Conservation (phyloP, 2,113 vertebrate genomes). For the Sturnus vulgaris region DNA sequence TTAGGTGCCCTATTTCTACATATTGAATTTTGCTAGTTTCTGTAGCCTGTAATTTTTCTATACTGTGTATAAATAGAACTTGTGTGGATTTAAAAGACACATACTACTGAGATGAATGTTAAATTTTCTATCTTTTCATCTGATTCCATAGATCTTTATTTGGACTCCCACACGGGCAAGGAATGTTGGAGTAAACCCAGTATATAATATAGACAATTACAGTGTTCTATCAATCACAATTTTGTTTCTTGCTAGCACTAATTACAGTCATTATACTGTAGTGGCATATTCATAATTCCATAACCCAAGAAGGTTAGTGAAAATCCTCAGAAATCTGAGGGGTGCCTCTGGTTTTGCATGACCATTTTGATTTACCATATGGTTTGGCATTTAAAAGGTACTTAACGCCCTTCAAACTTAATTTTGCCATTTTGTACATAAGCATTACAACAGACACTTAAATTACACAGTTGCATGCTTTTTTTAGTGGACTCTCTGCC, state of each 20-base stretch:
- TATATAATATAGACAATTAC: not conserved
- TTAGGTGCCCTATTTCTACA: not conserved
- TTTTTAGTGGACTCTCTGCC: not conserved
- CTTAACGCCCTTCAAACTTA: not conserved
- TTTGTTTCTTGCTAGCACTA: not conserved
- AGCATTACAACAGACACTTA: not conserved
- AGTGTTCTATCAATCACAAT: constrained; percentile 4
- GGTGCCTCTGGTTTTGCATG: not conserved
- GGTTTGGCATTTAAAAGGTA: not conserved
- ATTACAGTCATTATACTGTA: constrained; percentile 12
- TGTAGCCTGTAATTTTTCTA: not conserved
- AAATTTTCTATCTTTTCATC: not conserved
- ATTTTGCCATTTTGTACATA: not conserved
- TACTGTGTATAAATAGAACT: not conserved
- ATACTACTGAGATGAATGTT: not conserved
- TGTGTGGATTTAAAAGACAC: not conserved
- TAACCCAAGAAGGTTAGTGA: not conserved
- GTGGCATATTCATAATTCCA: not conserved
- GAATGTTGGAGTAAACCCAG: not conserved
- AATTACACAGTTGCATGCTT: not conserved
- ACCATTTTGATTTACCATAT: not conserved
- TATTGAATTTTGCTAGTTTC: not conserved
- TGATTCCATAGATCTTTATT: not conserved
- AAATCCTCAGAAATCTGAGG: not conserved
- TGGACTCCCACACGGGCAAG: not conserved